Evolutionary conservation across 2,797 vertebrate species (phyloP).

Genomic region (Liparis tanakae): DNA sequence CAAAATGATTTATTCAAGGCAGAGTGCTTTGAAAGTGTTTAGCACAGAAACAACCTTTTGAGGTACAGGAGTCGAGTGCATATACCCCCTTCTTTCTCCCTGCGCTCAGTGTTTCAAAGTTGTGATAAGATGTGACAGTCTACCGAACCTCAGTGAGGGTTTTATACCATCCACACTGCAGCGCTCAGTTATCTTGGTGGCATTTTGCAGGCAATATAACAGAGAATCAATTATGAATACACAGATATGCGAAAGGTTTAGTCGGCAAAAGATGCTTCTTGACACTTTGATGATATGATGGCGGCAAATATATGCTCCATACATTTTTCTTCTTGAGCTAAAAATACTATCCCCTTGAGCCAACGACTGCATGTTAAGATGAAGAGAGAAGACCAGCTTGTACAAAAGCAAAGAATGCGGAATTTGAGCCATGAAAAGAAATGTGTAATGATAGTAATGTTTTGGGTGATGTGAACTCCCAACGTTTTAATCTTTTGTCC

Average conservation of each 20-base stretch:
- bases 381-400: constrained; percentile 62
- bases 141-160: constrained; percentile 79
- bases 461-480: constrained; percentile 45
- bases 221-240: constrained; percentile 86
- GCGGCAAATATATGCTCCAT: constrained; percentile 78
- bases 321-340: constrained; percentile 60
- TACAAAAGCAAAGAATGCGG: constrained; percentile 59
- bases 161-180: constrained; percentile 71
- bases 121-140: constrained; percentile 84
- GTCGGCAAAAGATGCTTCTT: constrained; percentile 78
- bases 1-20: constrained; percentile 72
- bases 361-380: constrained; percentile 78
- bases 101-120: constrained; percentile 78
- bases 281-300: constrained; percentile 82
- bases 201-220: constrained; percentile 83
- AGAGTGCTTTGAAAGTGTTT: constrained; percentile 75
- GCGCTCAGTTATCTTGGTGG: constrained; percentile 78
- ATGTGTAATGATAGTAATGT: constrained; percentile 57
- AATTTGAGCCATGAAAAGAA: constrained; percentile 62
- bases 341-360: constrained; percentile 78
- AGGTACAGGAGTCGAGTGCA: constrained; percentile 69
- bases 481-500: not conserved
- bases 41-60: constrained; percentile 73
- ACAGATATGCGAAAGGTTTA: constrained; percentile 82
- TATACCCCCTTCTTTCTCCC: constrained; percentile 45